Base-by-base conservation (phyloP, 2,113 vertebrate genomes). In the Callopanchax toddi region DNA sequence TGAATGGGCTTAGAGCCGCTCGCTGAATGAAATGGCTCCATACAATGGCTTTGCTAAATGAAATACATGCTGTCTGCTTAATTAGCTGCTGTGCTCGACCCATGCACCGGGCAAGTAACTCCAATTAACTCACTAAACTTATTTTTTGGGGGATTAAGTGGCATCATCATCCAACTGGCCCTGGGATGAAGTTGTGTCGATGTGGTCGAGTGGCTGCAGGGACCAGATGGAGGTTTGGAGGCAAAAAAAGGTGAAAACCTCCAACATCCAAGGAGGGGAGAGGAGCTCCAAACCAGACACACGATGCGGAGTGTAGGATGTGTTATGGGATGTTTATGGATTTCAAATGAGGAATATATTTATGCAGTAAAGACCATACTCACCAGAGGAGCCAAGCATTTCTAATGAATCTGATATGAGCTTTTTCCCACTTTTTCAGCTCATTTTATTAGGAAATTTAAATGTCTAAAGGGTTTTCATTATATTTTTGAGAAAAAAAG, bases 1-100 rank as follows among this genome's bases (percentile, higher is more conserved):
- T 56, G 44, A 46, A 49, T 21, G 21, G 36, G 45, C 43, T 4
- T 5, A 42, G 59, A 53, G 44, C 8, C 44, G 1, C 52, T 51
- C 32, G 0, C 48, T 23, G 61, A 50, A 60, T 32, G 45, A 80
- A 68, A 20, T 1, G 52, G 43, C 15, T 15, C 36, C 32, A 36
- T 39, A 32, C 39, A 73, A 42, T 60, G 54, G 1, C 46, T 72
- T 77, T 66, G 65, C 75, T 71, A 74, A 77, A 79, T 61, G 43
- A 21, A 73, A 40, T 44, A 48, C 42, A 32, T 51, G 42, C 60
- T 58, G 40, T 45, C 25, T 57, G 50, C 60, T 66, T 39, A 60
- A 49, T 50, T 20, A 49, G 43, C 45, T 48, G 8, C 60, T 39
- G 37, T 25, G 18, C 4, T 15, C 52, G 11, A 15, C 56, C 0